phyloP scores from a whole-genome alignment of 2,888 invertebrate genomes.

The Mycalesis mineus region DNA sequence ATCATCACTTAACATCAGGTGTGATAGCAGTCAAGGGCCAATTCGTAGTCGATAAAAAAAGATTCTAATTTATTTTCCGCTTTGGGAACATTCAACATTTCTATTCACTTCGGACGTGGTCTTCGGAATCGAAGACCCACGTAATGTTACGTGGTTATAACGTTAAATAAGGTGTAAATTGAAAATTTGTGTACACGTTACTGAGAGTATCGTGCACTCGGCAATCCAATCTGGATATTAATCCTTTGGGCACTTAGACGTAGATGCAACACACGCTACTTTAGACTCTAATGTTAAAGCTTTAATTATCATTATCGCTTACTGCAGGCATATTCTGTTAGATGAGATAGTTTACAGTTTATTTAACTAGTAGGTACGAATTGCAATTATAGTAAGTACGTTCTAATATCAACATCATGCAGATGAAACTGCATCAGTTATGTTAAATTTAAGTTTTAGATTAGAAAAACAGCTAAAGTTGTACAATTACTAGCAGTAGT shows the following conservation, averaged over 20 bases:
- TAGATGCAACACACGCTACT: background rate
- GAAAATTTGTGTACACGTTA: background rate
- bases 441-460: no score
- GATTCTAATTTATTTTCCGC: no score
- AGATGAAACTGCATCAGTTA: no score
- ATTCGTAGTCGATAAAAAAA: no score
- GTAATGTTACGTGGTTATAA: background rate
- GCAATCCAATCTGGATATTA: conserved; percentile 15
- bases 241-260: conserved; percentile 8
- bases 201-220: conserved; percentile 1
- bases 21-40: no score
- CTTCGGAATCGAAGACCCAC: no score
- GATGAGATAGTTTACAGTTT: background rate
- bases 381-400: background rate
- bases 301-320: background rate
- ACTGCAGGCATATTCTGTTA: background rate
- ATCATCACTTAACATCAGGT: no score
- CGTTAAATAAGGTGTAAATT: background rate
- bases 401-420: background rate
- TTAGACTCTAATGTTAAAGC: background rate
- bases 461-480: no score
- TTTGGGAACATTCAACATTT: no score
- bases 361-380: background rate
- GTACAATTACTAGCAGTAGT: no score
- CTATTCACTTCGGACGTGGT: no score